phyloP scores from a whole-genome alignment of 2,888 invertebrate genomes.

The Rhimphoctona megacephalus region DNA sequence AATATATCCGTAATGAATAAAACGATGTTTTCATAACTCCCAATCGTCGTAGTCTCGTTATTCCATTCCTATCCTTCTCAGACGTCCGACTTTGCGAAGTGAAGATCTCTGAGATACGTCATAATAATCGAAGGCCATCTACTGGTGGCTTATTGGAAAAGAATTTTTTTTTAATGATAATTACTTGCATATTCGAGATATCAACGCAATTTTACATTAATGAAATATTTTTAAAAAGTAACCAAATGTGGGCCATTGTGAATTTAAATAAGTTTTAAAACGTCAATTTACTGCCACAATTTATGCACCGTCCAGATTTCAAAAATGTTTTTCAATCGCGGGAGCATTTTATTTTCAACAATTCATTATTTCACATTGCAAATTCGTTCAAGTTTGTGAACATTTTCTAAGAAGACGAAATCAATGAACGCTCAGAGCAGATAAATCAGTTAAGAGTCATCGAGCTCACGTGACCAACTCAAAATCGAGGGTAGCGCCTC shows the following conservation, averaged over 20 bases:
- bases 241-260: too few relatives aligned
- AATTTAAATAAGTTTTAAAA: too few relatives aligned
- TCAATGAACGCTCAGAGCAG: neutral
- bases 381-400: neutral
- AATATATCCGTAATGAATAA: slow-evolving; percentile 74
- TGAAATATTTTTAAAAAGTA: too few relatives aligned
- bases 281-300: neutral
- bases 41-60: slow-evolving; percentile 51
- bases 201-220: neutral
- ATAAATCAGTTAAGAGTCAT: too few relatives aligned
- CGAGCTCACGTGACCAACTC: too few relatives aligned
- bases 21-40: slow-evolving; percentile 77
- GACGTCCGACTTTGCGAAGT: neutral
- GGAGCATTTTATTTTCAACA: neutral
- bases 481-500: too few relatives aligned
- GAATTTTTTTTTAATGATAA: neutral
- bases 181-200: neutral
- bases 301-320: neutral
- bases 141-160: too few relatives aligned
- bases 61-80: slow-evolving; percentile 25
- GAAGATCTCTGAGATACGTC: neutral
- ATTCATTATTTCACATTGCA: neutral
- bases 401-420: neutral
- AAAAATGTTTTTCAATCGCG: neutral
- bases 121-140: neutral